Conservation (phyloP, 2,113 vertebrate genomes). For the Datnioides undecimradiatus region DNA sequence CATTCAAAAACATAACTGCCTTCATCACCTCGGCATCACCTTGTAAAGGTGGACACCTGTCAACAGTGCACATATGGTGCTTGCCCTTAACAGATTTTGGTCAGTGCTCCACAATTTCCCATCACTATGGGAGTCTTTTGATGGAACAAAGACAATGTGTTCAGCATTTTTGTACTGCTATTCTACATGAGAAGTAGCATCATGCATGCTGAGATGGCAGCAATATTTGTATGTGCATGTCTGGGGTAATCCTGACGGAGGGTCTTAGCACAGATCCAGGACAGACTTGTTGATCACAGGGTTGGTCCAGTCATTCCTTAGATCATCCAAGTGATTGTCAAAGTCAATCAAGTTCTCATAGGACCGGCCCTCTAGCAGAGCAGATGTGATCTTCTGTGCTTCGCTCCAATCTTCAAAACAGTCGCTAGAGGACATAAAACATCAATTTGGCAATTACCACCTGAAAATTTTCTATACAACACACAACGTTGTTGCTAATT, state of each 20-base stretch:
- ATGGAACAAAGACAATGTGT: constrained; percentile 54
- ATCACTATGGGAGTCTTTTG: constrained; percentile 42
- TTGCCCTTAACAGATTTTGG: constrained; percentile 63
- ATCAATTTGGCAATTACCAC: neutral
- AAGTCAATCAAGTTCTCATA: constrained; percentile 96
- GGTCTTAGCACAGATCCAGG: constrained; percentile 91
- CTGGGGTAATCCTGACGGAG: constrained; percentile 2
- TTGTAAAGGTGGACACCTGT: constrained; percentile 50
- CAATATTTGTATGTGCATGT: constrained; percentile 49
- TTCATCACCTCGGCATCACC: constrained; percentile 44
- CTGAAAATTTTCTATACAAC: neutral
- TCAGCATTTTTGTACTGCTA: constrained; percentile 47
- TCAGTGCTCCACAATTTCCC: constrained; percentile 43
- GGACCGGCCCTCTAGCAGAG: constrained; percentile 91
- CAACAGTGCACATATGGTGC: constrained; percentile 40
- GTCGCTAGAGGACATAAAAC: constrained; percentile 83
- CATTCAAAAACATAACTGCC: constrained; percentile 41
- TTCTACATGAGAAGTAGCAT: constrained; percentile 58
- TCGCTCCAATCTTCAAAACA: constrained; percentile 96
- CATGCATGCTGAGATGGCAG: constrained; percentile 67
- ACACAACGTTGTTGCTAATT: neutral
- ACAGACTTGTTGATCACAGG: constrained; percentile 97
- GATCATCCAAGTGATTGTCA: constrained; percentile 97
- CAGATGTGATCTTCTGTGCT: constrained; percentile 92
- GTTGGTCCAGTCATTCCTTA: constrained; percentile 98